Evolutionary conservation across 1,140 invertebrate species (phyloP).

Genomic region (Rhopalosiphum maidis): DNA sequence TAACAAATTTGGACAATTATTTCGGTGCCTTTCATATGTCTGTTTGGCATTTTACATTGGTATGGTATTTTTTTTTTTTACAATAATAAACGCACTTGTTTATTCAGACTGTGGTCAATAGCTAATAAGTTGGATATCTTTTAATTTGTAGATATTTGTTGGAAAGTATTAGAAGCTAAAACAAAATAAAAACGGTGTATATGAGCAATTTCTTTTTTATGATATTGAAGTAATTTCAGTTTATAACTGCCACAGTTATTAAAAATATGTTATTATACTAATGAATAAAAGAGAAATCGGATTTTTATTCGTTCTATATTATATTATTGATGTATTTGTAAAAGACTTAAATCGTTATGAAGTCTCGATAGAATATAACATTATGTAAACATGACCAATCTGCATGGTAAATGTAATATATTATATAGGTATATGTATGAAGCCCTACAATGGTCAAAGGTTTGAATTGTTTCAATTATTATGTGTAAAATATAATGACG

Average conservation of each 20-base stretch:
- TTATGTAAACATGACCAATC: not conserved
- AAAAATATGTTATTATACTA: not conserved
- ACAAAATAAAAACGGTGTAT: not conserved
- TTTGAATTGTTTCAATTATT: not conserved
- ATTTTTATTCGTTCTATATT: not conserved
- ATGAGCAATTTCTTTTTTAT: not conserved
- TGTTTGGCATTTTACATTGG: not conserved
- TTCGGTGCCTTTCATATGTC: not conserved
- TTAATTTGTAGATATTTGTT: not conserved
- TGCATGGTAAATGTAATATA: not conserved
- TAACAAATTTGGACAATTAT: not conserved
- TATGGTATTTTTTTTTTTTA: not conserved
- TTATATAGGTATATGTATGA: not conserved
- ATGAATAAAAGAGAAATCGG: slow-evolving; percentile 31
- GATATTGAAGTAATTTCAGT: not conserved
- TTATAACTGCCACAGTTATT: not conserved
- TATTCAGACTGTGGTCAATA: not conserved
- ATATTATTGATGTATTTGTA: not conserved
- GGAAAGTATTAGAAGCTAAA: not conserved
- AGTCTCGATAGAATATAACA: not conserved
- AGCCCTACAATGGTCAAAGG: not conserved
- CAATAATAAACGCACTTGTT: not conserved
- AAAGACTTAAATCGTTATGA: not conserved
- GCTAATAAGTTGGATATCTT: no score
- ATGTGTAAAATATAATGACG: not conserved